Conservation (phyloP, 2,888 invertebrate genomes). For the Cerceris rybyensis region DNA sequence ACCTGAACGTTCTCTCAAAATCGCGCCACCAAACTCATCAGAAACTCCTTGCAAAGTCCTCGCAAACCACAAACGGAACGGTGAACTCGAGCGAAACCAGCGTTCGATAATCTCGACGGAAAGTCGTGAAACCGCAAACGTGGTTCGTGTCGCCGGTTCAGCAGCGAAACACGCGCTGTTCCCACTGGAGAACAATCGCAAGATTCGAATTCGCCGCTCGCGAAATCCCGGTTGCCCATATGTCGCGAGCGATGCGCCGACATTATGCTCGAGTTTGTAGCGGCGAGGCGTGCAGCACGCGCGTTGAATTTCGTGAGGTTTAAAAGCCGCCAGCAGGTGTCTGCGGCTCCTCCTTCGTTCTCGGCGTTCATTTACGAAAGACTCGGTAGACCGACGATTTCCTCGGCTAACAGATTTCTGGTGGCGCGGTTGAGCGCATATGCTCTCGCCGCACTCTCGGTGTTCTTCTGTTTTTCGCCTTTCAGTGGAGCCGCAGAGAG, state of each 20-base stretch:
- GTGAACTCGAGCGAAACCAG: slow-evolving; percentile 8
- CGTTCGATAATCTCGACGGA: slow-evolving; percentile 44
- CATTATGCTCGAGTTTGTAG: slow-evolving; percentile 35
- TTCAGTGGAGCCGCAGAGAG: not conserved
- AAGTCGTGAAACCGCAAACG: slow-evolving; percentile 59
- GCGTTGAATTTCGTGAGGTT: slow-evolving; percentile 57
- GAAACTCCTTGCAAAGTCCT: not conserved
- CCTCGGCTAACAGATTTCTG: slow-evolving; percentile 64
- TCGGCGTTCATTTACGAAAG: slow-evolving; percentile 57
- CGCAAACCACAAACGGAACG: slow-evolving; percentile 5
- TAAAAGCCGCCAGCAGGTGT: slow-evolving; percentile 64
- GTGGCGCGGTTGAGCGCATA: slow-evolving; percentile 39
- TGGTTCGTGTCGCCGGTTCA: slow-evolving; percentile 17
- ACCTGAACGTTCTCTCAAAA: too few relatives aligned
- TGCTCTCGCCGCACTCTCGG: slow-evolving; percentile 24
- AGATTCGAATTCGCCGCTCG: not conserved
- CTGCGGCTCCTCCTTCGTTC: slow-evolving; percentile 42
- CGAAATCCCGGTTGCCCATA: slow-evolving; percentile 44
- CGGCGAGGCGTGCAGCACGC: slow-evolving; percentile 29
- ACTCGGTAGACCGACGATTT: slow-evolving; percentile 66
- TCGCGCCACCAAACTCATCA: too few relatives aligned
- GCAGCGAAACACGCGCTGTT: slow-evolving; percentile 12
- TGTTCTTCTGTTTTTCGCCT: not conserved
- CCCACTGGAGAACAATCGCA: slow-evolving; percentile 4
- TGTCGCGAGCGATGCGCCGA: slow-evolving; percentile 37